Percentiles rank a stretch among this genome's conserved stretches.
These are phyloP conservation scores for Tympanoctomys barrerae DNA, from an alignment of 2,797 vertebrate species.

Conservation along the genomic window DNA sequence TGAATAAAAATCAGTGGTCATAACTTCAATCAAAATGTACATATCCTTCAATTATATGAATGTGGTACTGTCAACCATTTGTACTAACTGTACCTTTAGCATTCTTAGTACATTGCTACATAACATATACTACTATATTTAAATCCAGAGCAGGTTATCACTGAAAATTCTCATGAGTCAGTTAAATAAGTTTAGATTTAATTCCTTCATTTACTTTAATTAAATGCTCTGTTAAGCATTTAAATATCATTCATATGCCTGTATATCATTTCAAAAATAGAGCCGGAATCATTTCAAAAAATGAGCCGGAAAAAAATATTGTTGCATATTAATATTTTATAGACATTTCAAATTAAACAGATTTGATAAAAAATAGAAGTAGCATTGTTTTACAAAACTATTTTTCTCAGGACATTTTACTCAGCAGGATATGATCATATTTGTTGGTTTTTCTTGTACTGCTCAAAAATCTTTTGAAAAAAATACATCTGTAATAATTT, in stretches of 20 bases:
- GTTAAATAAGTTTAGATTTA: background rate
- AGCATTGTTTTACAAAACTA: slow-evolving; percentile 25
- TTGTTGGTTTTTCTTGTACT: background rate
- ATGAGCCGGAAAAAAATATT: slow-evolving; percentile 7
- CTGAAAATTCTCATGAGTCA: background rate
- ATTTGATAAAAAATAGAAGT: slow-evolving; percentile 38
- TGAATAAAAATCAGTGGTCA: slow-evolving; percentile 42
- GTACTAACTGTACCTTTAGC: background rate
- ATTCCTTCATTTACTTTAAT: slow-evolving; percentile 16
- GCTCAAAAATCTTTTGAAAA: background rate
- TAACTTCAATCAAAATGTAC: slow-evolving; percentile 47
- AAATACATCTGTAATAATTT: slow-evolving; percentile 34
- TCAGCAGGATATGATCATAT: background rate
- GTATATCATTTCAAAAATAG: slow-evolving; percentile 21
- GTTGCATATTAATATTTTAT: background rate
- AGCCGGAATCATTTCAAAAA: slow-evolving; percentile 45
- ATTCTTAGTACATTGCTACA: background rate
- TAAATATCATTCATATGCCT: background rate
- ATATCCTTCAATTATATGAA: slow-evolving; percentile 9
- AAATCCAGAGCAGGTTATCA: slow-evolving; percentile 14
- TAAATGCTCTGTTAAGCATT: slow-evolving; percentile 41
- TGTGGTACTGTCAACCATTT: background rate
- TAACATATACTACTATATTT: slow-evolving; percentile 26
- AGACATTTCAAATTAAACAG: slow-evolving; percentile 34
- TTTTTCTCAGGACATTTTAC: slow-evolving; percentile 58